A percentile compares a stretch with the other conserved stretches of the same genome.
Evolutionary conservation across 1,140 invertebrate genomes (phyloP).

Genomic region (Cydia amplana): DNA sequence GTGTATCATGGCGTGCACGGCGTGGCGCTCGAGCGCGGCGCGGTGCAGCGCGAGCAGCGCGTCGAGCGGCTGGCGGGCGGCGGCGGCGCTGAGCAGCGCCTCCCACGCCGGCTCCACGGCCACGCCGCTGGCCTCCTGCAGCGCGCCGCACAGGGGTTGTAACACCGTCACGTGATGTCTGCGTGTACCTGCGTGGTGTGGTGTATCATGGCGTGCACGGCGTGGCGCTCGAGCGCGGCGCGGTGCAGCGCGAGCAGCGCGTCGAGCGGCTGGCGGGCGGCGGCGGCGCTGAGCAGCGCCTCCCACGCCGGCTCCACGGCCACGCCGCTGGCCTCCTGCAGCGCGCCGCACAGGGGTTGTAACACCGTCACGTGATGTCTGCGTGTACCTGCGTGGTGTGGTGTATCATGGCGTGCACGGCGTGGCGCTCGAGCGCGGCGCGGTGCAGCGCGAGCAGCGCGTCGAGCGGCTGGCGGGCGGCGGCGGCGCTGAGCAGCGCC

Average conservation of each 20-base stretch:
- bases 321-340: no score
- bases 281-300: background rate
- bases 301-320: slow-evolving; percentile 35
- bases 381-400: slow-evolving; percentile 73
- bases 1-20: slow-evolving; percentile 90
- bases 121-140: no score
- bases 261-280: slow-evolving; percentile 81
- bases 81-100: background rate
- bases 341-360: no score
- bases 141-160: no score
- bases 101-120: slow-evolving; percentile 35
- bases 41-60: slow-evolving; percentile 93
- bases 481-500: background rate
- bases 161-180: no score
- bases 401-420: slow-evolving; percentile 90
- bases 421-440: slow-evolving; percentile 89
- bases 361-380: no score
- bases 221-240: slow-evolving; percentile 89
- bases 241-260: slow-evolving; percentile 93
- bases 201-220: slow-evolving; percentile 90
- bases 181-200: slow-evolving; percentile 72
- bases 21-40: slow-evolving; percentile 89
- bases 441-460: slow-evolving; percentile 93
- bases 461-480: slow-evolving; percentile 81
- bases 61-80: slow-evolving; percentile 81